Evolutionary conservation across 2,888 invertebrate genomes (phyloP).

Genomic region (Phorcus lineatus): DNA sequence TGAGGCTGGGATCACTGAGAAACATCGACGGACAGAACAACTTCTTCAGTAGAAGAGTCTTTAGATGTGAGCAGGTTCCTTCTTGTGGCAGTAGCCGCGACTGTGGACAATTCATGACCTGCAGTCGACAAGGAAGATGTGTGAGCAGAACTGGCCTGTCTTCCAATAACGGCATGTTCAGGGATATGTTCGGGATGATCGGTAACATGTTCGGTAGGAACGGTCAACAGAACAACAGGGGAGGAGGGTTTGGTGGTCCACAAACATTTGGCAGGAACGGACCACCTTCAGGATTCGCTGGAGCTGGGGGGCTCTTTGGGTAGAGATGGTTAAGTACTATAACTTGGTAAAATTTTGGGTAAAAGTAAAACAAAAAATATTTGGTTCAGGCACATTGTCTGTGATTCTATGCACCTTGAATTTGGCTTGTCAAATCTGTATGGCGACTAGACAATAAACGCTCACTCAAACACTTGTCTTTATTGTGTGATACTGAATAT

Average conservation of each 20-base stretch:
- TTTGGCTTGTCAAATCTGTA: too few relatives aligned
- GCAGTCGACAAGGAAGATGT: slow-evolving; percentile 47
- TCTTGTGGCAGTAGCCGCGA: slow-evolving; percentile 40
- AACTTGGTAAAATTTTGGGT: too few relatives aligned
- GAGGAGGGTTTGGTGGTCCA: neutral
- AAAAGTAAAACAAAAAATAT: too few relatives aligned
- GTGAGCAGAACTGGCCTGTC: slow-evolving; percentile 35
- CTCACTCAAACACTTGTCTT: too few relatives aligned
- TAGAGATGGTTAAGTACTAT: too few relatives aligned
- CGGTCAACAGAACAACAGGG: neutral
- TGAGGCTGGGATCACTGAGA: slow-evolving; percentile 57
- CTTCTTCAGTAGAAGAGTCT: slow-evolving; percentile 40
- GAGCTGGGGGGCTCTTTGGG: too few relatives aligned
- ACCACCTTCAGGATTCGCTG: too few relatives aligned
- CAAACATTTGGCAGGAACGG: neutral
- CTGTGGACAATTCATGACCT: slow-evolving; percentile 55
- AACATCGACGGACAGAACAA: slow-evolving; percentile 61
- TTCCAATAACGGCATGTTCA: neutral
- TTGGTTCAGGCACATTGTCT: too few relatives aligned
- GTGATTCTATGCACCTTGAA: too few relatives aligned
- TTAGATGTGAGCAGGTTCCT: slow-evolving; percentile 42
- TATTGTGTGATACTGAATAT: too few relatives aligned
- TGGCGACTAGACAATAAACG: too few relatives aligned
- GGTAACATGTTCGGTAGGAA: neutral
- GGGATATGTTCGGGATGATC: neutral